These are phyloP conservation scores for Seira ritae DNA, from an alignment of 2,888 invertebrate genomes.

Conservation along the genomic window DNA sequence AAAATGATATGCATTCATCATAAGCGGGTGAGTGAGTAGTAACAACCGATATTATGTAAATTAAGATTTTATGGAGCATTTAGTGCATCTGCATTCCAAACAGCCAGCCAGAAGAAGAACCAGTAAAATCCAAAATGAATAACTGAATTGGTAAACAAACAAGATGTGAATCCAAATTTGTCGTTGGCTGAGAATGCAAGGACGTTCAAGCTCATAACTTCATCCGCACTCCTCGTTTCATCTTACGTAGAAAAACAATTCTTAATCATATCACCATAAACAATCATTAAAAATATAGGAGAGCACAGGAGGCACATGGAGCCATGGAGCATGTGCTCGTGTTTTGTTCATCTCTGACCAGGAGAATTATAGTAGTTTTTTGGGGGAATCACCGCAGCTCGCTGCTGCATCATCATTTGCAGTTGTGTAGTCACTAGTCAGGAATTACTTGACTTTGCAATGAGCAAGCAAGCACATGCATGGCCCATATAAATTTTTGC, in stretches of 20 bases:
- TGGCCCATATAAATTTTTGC: neutral
- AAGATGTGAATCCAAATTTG: conserved; percentile 28
- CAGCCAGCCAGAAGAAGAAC: neutral
- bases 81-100: conserved; percentile 46
- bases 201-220: conserved; percentile 50
- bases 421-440: conserved; percentile 39
- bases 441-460: conserved; percentile 26
- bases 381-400: conserved; percentile 41
- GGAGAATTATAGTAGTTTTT: neutral
- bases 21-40: too few species aligned
- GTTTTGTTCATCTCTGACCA: too few species aligned
- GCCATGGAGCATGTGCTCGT: too few species aligned
- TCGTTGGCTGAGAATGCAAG: conserved; percentile 51
- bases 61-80: too few species aligned
- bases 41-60: too few species aligned
- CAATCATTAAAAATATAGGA: neutral
- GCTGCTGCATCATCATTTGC: conserved; percentile 35
- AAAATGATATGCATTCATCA: too few species aligned
- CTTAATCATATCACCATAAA: conserved; percentile 10
- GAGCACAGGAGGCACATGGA: neutral
- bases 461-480: neutral
- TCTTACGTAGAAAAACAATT: conserved; percentile 19
- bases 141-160: neutral
- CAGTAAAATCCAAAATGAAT: neutral
- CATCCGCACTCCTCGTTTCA: conserved; percentile 35